Conservation (phyloP, 2,888 invertebrate genomes). For the Byasa hedistus region DNA sequence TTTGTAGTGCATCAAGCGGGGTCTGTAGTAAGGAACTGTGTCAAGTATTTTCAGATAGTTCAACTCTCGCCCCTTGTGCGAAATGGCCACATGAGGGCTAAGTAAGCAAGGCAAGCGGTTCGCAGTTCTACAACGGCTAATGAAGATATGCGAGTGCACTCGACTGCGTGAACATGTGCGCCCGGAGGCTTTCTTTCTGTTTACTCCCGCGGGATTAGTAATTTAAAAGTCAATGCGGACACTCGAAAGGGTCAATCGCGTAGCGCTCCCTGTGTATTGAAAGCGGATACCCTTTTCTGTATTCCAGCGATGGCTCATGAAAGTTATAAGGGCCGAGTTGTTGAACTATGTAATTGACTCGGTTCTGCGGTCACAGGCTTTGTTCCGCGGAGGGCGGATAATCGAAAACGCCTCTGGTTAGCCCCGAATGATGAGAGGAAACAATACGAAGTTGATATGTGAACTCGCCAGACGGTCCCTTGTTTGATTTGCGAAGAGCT, state of each 20-base stretch:
- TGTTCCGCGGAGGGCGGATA: constrained; percentile 75
- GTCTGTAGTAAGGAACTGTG: constrained; percentile 39
- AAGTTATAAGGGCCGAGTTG: constrained; percentile 80
- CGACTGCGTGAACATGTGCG: constrained; percentile 71
- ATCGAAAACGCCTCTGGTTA: constrained; percentile 79
- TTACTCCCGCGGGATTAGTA: constrained; percentile 78
- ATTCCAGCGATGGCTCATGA: constrained; percentile 77
- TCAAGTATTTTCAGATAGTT: constrained; percentile 39
- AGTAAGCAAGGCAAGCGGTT: constrained; percentile 58
- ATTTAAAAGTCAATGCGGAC: constrained; percentile 81
- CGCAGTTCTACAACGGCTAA: constrained; percentile 52
- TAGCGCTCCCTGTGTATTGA: constrained; percentile 72
- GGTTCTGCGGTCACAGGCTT: constrained; percentile 77
- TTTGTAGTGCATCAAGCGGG: constrained; percentile 12
- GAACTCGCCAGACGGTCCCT: constrained; percentile 72
- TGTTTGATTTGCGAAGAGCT: constrained; percentile 79
- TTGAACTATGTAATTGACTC: constrained; percentile 81
- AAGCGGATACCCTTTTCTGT: constrained; percentile 80
- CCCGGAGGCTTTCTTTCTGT: constrained; percentile 68
- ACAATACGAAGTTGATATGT: constrained; percentile 79
- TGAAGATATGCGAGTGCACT: constrained; percentile 77
- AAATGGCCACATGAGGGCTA: constrained; percentile 55
- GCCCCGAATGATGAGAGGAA: constrained; percentile 72
- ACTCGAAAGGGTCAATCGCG: constrained; percentile 79
- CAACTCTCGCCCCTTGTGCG: constrained; percentile 37